Conservation (phyloP, 2,888 invertebrate genomes). For the Nomada lathburiana region DNA sequence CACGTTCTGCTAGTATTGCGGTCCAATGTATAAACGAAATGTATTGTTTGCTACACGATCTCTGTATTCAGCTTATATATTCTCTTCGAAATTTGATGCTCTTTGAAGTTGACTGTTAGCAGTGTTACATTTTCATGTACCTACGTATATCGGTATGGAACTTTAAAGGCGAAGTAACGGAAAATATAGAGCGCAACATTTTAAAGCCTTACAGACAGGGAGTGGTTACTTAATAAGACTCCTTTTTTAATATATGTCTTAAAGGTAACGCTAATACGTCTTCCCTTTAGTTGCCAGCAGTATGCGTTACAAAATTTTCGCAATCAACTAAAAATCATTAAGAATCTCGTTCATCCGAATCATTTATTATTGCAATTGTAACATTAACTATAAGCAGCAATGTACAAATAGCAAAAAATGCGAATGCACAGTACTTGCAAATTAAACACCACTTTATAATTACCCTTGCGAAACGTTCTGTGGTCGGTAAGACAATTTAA, state of each 20-base stretch:
- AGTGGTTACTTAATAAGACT: no score
- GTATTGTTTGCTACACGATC: constrained; percentile 15
- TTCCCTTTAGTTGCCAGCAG: no score
- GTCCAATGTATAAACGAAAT: constrained; percentile 1
- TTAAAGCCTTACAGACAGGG: no score
- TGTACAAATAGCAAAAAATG: background rate
- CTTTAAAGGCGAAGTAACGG: constrained; percentile 32
- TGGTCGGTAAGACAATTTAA: constrained; percentile 26
- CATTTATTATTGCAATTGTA: background rate
- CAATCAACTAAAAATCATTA: no score
- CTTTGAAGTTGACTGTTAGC: background rate
- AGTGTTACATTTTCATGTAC: constrained; percentile 24
- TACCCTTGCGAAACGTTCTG: background rate
- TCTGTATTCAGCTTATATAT: constrained; percentile 25
- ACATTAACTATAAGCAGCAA: background rate
- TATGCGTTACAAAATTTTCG: no score
- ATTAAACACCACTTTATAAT: no score
- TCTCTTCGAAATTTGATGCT: constrained; percentile 33
- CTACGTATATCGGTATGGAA: background rate
- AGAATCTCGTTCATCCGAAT: background rate
- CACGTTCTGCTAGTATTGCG: no score
- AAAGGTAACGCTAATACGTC: no score
- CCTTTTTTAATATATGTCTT: no score
- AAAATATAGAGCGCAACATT: background rate
- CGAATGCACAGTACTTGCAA: background rate